Percentiles rank a stretch among this genome's conserved stretches.
These are phyloP conservation scores for Sympetrum striolatum DNA, from an alignment of 2,888 invertebrate genomes.

Conservation along the genomic window DNA sequence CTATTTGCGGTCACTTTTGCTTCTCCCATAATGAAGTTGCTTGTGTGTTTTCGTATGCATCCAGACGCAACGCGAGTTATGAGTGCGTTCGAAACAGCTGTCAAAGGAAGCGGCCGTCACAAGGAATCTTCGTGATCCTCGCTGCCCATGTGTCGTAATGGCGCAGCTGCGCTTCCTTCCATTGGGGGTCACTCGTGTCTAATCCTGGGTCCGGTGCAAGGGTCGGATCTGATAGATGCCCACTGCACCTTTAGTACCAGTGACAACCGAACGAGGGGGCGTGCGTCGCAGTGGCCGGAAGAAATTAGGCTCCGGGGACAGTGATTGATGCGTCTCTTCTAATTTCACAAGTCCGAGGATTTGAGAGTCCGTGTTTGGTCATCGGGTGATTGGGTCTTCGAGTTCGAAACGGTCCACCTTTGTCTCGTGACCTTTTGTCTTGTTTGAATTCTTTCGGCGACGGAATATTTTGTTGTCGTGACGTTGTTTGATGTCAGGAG, in stretches of 20 bases:
- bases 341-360: background rate
- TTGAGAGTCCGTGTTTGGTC: background rate
- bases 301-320: background rate
- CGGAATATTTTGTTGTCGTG: no score
- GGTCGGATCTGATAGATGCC: background rate
- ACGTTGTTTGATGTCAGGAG: no score
- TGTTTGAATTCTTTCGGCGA: no score
- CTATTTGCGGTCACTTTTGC: no score
- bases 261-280: background rate
- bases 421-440: background rate
- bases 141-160: background rate
- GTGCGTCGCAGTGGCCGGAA: background rate
- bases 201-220: background rate
- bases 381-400: background rate
- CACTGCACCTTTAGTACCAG: background rate
- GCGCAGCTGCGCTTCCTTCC: background rate
- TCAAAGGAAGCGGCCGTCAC: no score
- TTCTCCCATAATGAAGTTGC: no score
- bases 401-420: background rate
- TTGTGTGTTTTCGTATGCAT: no score
- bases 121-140: background rate
- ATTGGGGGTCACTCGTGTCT: background rate
- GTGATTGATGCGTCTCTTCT: background rate
- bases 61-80: no score
- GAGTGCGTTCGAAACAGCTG: no score